Base-by-base conservation (phyloP, 1,140 invertebrate genomes). In the Pseudomyrmex concolor region DNA sequence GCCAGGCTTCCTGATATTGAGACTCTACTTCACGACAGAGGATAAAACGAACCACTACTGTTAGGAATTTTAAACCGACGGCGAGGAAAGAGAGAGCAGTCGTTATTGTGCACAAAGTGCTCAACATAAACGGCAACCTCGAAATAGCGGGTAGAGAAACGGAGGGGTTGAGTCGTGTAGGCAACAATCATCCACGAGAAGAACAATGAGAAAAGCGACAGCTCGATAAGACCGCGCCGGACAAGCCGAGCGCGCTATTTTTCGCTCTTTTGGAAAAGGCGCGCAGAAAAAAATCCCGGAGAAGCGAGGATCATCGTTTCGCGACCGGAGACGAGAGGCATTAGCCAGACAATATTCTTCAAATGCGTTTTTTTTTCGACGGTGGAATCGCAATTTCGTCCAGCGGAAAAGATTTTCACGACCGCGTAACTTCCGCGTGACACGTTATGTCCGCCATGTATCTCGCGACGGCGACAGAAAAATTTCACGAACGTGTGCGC, bases 161-260 rank as follows among this genome's bases (percentile, higher is more conserved):
- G 57, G 45, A 12, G n/a, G 25, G 57, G 73, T 59, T 66, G 63
- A 80, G 74, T 25, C n/a, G 66, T 9, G 25, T 13, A 70, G 19
- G 45, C 55, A 80, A 80, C 48, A 17, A 70, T 70, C 64, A 71
- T 84, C 57, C 50, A 22, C 12, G 45, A 60, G 50, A 34, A 76
- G 64, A 84, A 84, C 59, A 80, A 84, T 84, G 55, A 82, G 60
- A 71, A 34, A 59, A 80, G 55, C 43, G 54, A 70, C 66, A 82
- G 71, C 25, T 19, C 4, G 78, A 82, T 71, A 62, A 64, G 71
- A 74, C 48, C 22, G 25, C 13, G 22, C 15, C 13, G 59, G 55
- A 82, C 48, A 74, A 82, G 22, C 73, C 70, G 50, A 22, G 59
- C 68, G 19, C 48, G 57, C 51, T 51, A 54, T 74, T 74, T 82